Evolutionary conservation across 2,888 invertebrate genomes (phyloP).

Genomic region (Drosophila kanekoi): DNA sequence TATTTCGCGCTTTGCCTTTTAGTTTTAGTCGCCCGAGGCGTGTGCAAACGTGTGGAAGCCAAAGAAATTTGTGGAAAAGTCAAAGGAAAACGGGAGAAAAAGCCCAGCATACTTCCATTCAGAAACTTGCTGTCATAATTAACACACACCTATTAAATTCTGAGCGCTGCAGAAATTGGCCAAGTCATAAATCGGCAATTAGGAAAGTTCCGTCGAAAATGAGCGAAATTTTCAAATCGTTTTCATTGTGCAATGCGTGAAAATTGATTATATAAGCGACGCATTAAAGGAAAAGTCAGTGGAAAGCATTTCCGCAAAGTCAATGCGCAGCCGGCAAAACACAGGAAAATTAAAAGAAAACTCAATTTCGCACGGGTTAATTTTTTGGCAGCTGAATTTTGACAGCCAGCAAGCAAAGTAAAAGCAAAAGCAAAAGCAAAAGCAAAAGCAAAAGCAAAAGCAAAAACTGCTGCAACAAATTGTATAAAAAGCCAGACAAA

Average conservation of each 20-base stretch:
- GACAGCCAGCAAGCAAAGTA: constrained; percentile 45
- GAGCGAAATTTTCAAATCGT: background rate
- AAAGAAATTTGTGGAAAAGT: constrained; percentile 39
- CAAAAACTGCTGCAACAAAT: constrained; percentile 30
- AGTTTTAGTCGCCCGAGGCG: constrained; percentile 67
- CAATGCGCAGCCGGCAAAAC: constrained; percentile 59
- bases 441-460: constrained; percentile 27
- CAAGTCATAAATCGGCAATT: background rate
- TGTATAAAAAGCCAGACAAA: constrained; percentile 23
- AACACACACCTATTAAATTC: background rate
- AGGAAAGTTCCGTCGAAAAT: background rate
- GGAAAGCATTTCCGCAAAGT: constrained; percentile 12
- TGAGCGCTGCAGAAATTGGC: constrained; percentile 1
- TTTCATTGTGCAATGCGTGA: constrained; percentile 53
- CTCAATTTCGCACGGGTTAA: constrained; percentile 44
- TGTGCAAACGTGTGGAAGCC: constrained; percentile 74
- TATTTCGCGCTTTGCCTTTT: constrained; percentile 57
- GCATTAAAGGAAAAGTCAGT: constrained; percentile 16
- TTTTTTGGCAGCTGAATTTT: constrained; percentile 60
- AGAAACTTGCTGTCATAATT: constrained; percentile 24
- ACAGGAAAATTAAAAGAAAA: constrained; percentile 13
- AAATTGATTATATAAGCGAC: constrained; percentile 48
- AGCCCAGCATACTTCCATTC: constrained; percentile 6
- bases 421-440: constrained; percentile 8
- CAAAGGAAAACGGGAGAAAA: constrained; percentile 17